Base-by-base conservation (phyloP, 2,888 invertebrate genomes). In the Aradus depressus region DNA sequence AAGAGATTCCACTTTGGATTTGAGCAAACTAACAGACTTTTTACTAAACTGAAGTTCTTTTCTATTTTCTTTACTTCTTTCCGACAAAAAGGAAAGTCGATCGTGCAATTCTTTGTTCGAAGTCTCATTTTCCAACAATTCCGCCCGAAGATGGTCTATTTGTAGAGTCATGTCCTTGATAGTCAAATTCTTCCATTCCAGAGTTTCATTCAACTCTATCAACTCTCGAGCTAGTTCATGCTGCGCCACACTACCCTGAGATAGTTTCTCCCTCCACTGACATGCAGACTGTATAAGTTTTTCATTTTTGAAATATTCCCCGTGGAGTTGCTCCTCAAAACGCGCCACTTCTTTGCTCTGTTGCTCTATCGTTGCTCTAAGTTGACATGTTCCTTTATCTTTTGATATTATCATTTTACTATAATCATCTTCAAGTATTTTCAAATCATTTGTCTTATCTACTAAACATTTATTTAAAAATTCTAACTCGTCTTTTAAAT, bases 321-420 rank as follows among this genome's bases (percentile, higher is more conserved):
- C 38, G 19, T 47, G 37, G 4, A 47, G 38, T n/a, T 38, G 47
- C 2, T 37, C 47, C 21, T 38, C 21, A 4, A 47, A 26, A 23
- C 23, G 16, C 32, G 26, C 38, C 1, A 47, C 1, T 18, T 47
- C 47, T 19, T 35, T 47, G 23, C 28, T 47, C 2, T 38, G 32
- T 26, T 47, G 37, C 1, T 47, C 47, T 26, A 47, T n/a, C 5
- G 47, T 47, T 38, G 26, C n/a, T 18, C 10, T 38, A 2, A 47
- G 26, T 26, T 47, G 47, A 18, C 12, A 2, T 2, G 38, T 47
- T 47, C 38, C 47, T 47, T 26, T 35, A 22, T 47, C 47, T 47
- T 47, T 47, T 6, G 47, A 47, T 16, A 14, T 14, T 12, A 38
- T 47, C 37, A 38, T 45, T 44, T 34, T 48, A 48, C 42, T 53